Evolutionary conservation across 2,797 vertebrate genomes (phyloP).

Genomic region (Chrysocyon brachyurus): DNA sequence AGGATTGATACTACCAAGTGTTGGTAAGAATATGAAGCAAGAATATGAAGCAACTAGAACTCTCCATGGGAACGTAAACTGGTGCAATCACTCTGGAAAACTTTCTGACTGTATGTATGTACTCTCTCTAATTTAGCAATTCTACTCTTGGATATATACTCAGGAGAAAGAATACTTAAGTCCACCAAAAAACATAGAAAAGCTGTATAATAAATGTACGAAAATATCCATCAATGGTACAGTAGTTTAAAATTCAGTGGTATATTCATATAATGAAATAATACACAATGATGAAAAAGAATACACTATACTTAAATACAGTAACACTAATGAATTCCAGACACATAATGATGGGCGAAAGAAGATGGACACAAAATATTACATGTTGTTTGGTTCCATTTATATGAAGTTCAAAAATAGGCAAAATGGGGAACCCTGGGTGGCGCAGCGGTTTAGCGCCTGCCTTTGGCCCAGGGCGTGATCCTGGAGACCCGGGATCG

Average conservation of each 20-base stretch:
- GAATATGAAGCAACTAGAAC: not conserved
- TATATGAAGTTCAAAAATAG: not conserved
- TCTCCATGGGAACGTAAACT: not conserved
- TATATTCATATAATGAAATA: conserved; percentile 48
- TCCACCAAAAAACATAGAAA: conserved; percentile 21
- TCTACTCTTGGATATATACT: not conserved
- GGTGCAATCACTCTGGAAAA: conserved; percentile 21
- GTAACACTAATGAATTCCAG: not conserved
- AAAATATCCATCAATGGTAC: not conserved
- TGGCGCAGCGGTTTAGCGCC: no score
- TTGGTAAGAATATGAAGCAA: not conserved
- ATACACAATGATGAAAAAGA: not conserved
- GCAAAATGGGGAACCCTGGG: not conserved
- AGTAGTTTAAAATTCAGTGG: not conserved
- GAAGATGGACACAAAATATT: not conserved
- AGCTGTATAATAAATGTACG: not conserved
- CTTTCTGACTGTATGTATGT: not conserved
- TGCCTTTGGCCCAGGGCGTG: no score
- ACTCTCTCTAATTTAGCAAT: conserved; percentile 33
- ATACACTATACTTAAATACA: not conserved
- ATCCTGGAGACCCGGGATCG: no score
- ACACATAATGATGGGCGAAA: not conserved
- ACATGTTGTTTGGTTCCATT: not conserved
- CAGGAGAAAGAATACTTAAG: conserved; percentile 21
- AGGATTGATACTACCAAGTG: not conserved